Evolutionary conservation across 2,888 invertebrate genomes (phyloP).

Genomic region (Oeneis ivallda): DNA sequence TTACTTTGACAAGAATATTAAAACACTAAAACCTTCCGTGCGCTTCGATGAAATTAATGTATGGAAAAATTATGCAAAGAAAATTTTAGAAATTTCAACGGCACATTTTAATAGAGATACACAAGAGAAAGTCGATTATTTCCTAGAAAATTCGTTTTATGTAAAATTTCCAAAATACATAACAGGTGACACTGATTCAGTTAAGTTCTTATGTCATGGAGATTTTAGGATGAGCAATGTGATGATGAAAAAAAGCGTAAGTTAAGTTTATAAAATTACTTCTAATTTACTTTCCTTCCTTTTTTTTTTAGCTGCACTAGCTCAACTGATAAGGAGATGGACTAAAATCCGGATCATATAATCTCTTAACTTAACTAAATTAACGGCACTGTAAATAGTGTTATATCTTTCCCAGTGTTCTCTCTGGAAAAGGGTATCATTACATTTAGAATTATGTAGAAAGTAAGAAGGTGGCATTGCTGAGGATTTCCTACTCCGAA

Average conservation of each 20-base stretch:
- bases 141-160: neutral
- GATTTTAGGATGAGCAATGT: constrained; percentile 51
- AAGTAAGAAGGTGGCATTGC: too few species aligned
- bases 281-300: too few species aligned
- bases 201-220: constrained; percentile 49
- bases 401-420: too few species aligned
- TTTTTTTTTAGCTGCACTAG: too few species aligned
- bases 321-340: too few species aligned
- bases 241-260: constrained; percentile 47
- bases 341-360: too few species aligned
- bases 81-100: constrained; percentile 40
- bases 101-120: constrained; percentile 43
- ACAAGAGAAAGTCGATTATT: constrained; percentile 40
- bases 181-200: constrained; percentile 32
- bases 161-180: constrained; percentile 45
- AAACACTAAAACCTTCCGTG: constrained; percentile 37
- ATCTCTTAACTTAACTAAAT: too few species aligned
- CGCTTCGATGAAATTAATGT: constrained; percentile 38
- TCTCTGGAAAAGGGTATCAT: too few species aligned
- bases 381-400: too few species aligned
- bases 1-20: constrained; percentile 44
- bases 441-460: too few species aligned
- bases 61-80: constrained; percentile 42
- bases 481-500: too few species aligned
- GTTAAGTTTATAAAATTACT: constrained; percentile 29